phyloP scores from a whole-genome alignment of 2,113 vertebrate species.

The Psittacara wagleri region DNA sequence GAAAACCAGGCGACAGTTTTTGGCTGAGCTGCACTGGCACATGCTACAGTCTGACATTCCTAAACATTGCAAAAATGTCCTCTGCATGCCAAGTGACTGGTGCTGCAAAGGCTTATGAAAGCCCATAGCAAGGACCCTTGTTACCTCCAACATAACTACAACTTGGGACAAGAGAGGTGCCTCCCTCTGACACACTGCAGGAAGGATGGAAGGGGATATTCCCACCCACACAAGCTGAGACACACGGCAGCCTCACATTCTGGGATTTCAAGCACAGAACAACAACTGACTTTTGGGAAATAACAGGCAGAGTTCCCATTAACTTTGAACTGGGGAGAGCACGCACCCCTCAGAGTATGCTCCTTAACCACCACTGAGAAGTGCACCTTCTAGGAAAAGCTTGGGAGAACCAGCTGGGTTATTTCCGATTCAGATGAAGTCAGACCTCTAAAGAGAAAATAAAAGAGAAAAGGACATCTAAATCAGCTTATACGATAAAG shows the following conservation, averaged over 20 bases:
- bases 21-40: not conserved
- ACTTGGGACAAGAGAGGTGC: not conserved
- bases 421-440: not conserved
- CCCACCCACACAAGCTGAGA: not conserved
- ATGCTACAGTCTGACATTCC: slow-evolving; percentile 12
- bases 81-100: not conserved
- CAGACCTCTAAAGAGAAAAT: not conserved
- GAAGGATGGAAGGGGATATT: not conserved
- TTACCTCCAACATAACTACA: not conserved
- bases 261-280: not conserved
- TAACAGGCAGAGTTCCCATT: not conserved
- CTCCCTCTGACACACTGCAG: not conserved
- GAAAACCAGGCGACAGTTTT: slow-evolving; percentile 5
- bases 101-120: not conserved
- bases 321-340: not conserved
- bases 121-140: not conserved
- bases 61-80: slow-evolving; percentile 13
- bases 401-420: not conserved
- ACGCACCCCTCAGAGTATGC: not conserved
- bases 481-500: not conserved
- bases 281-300: not conserved
- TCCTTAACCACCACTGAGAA: not conserved
- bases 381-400: not conserved
- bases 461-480: not conserved
- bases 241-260: not conserved